Evolutionary conservation across 2,888 invertebrate species (phyloP), one percentile per base, ranked within the genome.

Genomic region (Netelia inedita): DNA sequence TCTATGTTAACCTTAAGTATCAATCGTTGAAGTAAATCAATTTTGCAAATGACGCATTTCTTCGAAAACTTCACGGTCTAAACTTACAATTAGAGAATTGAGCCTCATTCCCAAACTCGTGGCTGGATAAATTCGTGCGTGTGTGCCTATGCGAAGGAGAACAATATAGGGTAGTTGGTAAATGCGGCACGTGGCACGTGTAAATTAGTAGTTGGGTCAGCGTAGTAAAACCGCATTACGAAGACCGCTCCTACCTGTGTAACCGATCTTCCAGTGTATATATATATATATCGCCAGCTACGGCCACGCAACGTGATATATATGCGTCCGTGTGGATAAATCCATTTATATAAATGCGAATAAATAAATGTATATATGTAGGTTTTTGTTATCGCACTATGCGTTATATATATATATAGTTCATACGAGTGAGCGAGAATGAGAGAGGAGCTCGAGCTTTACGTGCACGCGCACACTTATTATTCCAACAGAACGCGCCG

Each of bases 171-270:
- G 66, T 85, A 85, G 80, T 80, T 81, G 82, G 79, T 82, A 83
- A 79, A 75, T 78, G 85, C 79, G 87, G 89, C 89, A 89, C 89
- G 89, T 89, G 85, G 85, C 88, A 68, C 86, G 87, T 85, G 85
- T 83, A 89, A 90, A 89, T 90, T 89, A 89, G 88, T 89, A 86
- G 88, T 87, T 89, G 88, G 89, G 85, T 87, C 85, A 87, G 88
- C 87, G 86, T 88, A 88, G 89, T 90, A 90, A 89, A 89, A 89
- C 88, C 88, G 86, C 89, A 88, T 88, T 88, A 88, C 87, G 81
- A 88, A 76, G 81, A 85, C 85, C 76, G 66, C 74, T 86, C 68
- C 74, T 88, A 87, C 88, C 86, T 87, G 87, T 87, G 88, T 88
- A 89, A 90, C 88, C 86, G 88, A 90, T 89, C 86, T 88, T 83